Base-by-base conservation (phyloP, 1,140 invertebrate genomes). In the Hormaphis cornu region DNA sequence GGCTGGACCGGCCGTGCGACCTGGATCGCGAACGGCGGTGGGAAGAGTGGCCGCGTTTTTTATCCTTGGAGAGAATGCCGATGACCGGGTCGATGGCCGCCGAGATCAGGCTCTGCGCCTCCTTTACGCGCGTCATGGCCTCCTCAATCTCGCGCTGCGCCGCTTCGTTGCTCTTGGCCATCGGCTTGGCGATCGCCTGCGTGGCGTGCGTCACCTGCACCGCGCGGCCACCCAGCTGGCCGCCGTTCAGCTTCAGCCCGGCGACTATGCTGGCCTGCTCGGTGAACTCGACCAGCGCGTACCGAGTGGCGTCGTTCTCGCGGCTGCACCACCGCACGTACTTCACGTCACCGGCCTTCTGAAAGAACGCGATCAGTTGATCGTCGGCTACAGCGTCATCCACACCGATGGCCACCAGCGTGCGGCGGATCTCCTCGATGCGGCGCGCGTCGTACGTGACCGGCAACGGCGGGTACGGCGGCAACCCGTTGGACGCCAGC, bases 361-460 rank as follows among this genome's bases (percentile, higher is more conserved):
- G 81, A 76, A 97, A 97, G 78, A 93, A 92, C 69, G 91, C 88
- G 75, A 97, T 83, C 1, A 94, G 75, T 69, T 93, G 86, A 40
- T 91, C 87, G 7, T 88, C 80, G 0, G 85, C 84, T 72, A 86
- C 83, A 69, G 82, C 82, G 30, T 83, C 72, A 71, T 90, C 83
- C 50, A 95, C 83, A 73, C 93, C 91, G 44, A 87, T 83, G 1
- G 94, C 82, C 44, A 94, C 83, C 5, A 95, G 81, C 0, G 95
- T 97, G 59, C 95, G 82, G 12, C 97, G 82, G 22, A 98, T 98
- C 80, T 99, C 96, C 81, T 99, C 96, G 70, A 99, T 91, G 77
- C 92, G 93, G 24, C 87, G 82, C 22, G 88, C 86, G 78, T 98
- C 95, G 73, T 92, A 88, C 63, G 87, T 88, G 1, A 90, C 90